Evolutionary conservation across 2,888 invertebrate species (phyloP).

Genomic region (Cancer borealis): DNA sequence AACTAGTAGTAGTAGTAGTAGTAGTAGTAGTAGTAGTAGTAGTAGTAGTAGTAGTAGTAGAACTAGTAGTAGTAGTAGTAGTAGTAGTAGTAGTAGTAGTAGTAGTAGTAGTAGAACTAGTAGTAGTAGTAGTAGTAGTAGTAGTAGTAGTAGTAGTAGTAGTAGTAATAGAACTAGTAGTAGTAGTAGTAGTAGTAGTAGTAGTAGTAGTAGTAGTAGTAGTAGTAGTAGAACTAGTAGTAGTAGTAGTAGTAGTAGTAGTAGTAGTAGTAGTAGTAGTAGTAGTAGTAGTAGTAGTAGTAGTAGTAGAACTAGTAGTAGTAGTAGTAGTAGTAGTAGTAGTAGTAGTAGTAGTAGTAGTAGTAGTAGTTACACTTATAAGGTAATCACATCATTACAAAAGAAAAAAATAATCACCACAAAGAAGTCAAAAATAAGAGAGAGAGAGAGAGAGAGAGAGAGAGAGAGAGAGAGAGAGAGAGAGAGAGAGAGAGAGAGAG

Average conservation of each 20-base stretch:
- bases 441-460: no score
- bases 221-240: conserved; percentile 38
- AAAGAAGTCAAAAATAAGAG: no score
- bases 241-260: not conserved
- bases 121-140: not conserved
- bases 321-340: not conserved
- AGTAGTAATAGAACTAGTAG: not conserved
- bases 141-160: not conserved
- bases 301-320: not conserved
- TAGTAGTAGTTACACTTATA: not conserved
- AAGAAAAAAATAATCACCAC: no score
- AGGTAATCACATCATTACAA: no score
- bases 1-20: not conserved
- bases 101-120: not conserved
- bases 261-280: not conserved
- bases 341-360: not conserved
- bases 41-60: conserved; percentile 13
- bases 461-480: no score
- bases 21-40: not conserved
- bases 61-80: not conserved
- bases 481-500: no score
- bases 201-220: conserved; percentile 44
- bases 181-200: conserved; percentile 38
- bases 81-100: conserved; percentile 30
- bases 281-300: not conserved